A percentile compares a stretch with the other conserved stretches of the same genome.
Evolutionary conservation across 2,797 vertebrate genomes (phyloP).

Genomic region (Pristis pectinata): DNA sequence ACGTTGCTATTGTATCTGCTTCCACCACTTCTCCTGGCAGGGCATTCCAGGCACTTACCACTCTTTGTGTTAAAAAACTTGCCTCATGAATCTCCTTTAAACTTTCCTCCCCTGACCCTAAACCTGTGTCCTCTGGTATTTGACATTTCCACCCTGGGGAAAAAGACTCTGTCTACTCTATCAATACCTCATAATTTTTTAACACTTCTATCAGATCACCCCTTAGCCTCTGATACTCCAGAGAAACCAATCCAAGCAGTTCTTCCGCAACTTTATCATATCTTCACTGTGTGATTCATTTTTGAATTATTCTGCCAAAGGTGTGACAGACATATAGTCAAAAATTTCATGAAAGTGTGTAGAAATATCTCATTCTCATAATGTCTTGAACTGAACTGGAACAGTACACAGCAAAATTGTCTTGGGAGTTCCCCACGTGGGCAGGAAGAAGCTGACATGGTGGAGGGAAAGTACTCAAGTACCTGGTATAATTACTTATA

Average conservation of each 20-base stretch:
- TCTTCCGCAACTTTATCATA: not conserved
- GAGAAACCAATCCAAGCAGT: not conserved
- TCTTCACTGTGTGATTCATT: not conserved
- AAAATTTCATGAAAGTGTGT: not conserved
- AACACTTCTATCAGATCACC: no score
- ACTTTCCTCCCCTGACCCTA: no score
- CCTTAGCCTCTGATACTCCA: no score
- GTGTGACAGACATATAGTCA: not conserved
- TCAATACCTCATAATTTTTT: no score
- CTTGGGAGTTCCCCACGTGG: not conserved
- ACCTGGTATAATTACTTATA: not conserved
- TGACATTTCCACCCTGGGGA: no score
- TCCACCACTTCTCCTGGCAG: no score
- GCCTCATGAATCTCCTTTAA: no score
- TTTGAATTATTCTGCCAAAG: not conserved
- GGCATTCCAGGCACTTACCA: no score
- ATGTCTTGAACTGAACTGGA: not conserved
- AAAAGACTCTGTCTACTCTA: no score
- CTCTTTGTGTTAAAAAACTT: no score
- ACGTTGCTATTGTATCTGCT: no score
- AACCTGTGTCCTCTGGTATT: no score
- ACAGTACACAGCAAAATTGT: not conserved
- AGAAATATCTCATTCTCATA: not conserved
- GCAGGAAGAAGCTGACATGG: not conserved
- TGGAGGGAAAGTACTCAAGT: not conserved